Percentiles rank a stretch among this genome's conserved stretches.
These are phyloP conservation scores for Laodelphax striatellus DNA, from an alignment of 1,140 invertebrate species.

Conservation along the genomic window DNA sequence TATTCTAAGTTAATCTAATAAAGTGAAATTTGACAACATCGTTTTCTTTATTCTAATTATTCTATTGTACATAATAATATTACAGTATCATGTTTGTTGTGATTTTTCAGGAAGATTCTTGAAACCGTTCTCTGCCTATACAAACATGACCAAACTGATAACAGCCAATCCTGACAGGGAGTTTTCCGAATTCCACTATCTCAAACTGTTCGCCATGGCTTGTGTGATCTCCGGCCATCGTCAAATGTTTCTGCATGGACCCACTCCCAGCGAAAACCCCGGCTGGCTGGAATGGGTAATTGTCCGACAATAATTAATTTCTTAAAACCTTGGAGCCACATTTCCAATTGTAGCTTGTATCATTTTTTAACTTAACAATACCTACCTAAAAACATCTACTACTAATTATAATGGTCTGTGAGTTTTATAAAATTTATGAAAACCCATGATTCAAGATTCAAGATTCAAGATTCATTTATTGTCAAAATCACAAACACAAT, in stretches of 20 bases:
- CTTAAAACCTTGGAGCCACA: neutral
- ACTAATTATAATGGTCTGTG: too few species aligned
- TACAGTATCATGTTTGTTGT: neutral
- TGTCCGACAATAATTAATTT: neutral
- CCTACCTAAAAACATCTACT: too few species aligned
- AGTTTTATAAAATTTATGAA: too few species aligned
- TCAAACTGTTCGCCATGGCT: constrained; percentile 16
- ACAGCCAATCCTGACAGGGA: constrained; percentile 15
- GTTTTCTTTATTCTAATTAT: too few species aligned
- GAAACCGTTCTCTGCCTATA: constrained; percentile 18
- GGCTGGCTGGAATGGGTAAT: constrained; percentile 17
- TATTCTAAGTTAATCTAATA: too few species aligned
- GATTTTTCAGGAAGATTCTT: constrained; percentile 12
- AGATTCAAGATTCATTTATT: too few species aligned
- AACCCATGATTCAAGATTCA: too few species aligned
- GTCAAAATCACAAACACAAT: too few species aligned
- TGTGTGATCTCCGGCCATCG: constrained; percentile 20
- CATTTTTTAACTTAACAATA: too few species aligned
- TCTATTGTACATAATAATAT: too few species aligned
- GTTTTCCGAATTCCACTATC: constrained; percentile 16
- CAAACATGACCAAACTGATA: constrained; percentile 17
- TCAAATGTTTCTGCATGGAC: constrained; percentile 16
- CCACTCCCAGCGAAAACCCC: constrained; percentile 12
- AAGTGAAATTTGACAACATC: too few species aligned
- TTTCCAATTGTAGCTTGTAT: too few species aligned